phyloP scores from a whole-genome alignment of 2,888 invertebrate genomes.

The Microctonus brassicae region DNA sequence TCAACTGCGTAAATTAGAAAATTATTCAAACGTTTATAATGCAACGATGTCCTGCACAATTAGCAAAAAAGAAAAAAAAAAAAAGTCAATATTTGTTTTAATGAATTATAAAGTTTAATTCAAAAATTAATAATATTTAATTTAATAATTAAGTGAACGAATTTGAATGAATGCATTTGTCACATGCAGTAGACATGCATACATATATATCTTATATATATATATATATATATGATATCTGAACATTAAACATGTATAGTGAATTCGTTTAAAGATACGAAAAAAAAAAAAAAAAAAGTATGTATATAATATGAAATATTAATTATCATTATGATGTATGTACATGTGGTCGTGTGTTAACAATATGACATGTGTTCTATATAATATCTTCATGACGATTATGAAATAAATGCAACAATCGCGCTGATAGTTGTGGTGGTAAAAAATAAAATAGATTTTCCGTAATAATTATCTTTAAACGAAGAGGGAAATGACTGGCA shows the following conservation, averaged over 20 bases:
- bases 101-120: too few relatives aligned
- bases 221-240: too few relatives aligned
- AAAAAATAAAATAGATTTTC: too few relatives aligned
- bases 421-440: background rate
- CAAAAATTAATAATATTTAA: background rate
- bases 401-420: background rate
- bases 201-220: too few relatives aligned
- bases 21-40: too few relatives aligned
- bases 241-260: too few relatives aligned
- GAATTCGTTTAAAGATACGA: too few relatives aligned
- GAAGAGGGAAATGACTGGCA: background rate
- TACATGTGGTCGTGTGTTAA: background rate
- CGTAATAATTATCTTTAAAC: background rate
- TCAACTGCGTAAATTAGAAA: background rate
- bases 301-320: too few relatives aligned
- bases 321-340: background rate
- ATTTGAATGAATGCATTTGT: background rate
- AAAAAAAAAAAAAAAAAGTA: too few relatives aligned
- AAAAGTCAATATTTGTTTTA: too few relatives aligned
- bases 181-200: background rate
- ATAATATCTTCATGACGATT: background rate
- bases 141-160: background rate
- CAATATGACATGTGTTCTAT: background rate
- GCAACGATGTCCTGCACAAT: too few relatives aligned
- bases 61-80: too few relatives aligned